Percentiles rank a stretch among this genome's conserved stretches.
Evolutionary conservation across 2,113 vertebrate species (phyloP).

Genomic region (Melanerpes aurifrons): DNA sequence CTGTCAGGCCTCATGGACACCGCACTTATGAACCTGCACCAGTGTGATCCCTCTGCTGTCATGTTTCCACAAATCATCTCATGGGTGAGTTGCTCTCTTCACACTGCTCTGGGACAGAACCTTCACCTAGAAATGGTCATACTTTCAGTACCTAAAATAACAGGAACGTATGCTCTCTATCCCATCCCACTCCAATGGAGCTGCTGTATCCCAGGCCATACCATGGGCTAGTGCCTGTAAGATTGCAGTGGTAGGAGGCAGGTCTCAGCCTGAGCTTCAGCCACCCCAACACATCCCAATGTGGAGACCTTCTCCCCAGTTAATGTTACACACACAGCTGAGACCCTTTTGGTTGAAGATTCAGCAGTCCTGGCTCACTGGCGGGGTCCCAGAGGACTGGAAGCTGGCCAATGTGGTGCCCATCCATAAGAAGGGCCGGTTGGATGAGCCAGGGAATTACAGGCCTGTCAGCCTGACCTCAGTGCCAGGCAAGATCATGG

Average conservation of each 20-base stretch:
- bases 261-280: not conserved
- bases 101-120: not conserved
- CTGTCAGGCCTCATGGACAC: accelerated
- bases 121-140: not conserved
- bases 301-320: not conserved
- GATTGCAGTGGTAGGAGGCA: accelerated
- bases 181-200: not conserved
- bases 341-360: not conserved
- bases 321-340: not conserved
- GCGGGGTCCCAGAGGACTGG: too few species aligned
- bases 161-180: accelerated
- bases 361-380: too few species aligned
- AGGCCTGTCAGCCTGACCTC: too few species aligned
- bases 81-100: accelerated
- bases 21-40: too few species aligned
- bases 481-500: too few species aligned
- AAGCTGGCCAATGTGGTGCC: too few species aligned
- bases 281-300: accelerated
- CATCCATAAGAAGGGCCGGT: too few species aligned
- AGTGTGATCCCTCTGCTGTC: accelerated
- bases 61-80: not conserved
- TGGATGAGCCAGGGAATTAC: too few species aligned
- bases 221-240: accelerated
- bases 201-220: not conserved
- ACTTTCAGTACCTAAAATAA: not conserved